Base-by-base conservation (phyloP, 2,797 vertebrate genomes). In the Anguilla anguilla region DNA sequence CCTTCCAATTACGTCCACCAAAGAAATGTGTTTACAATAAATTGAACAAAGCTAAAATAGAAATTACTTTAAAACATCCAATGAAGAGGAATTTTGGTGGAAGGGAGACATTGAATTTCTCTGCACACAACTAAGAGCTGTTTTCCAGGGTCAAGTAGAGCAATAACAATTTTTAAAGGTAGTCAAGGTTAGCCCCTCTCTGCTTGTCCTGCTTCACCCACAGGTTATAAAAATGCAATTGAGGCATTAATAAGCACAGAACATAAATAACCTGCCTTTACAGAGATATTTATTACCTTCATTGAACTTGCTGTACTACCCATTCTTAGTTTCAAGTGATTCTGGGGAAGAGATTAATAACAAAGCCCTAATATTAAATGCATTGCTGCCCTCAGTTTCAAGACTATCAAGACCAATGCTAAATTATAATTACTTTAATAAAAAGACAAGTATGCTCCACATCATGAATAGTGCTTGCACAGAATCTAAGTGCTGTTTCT, bases 371-470 rank as follows among this genome's bases (percentile, higher is more conserved):
- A 69, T 17, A 46, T 86, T 53, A 72, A 86, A 86, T 69, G 64
- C 25, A 86, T 72, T 69, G 64, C 25, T 72, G 64, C 10, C 46
- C 43, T 25, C 39, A 49, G 46, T 28, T 51, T 22, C 17, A 67
- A 59, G 59, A 64, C 59, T 17, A 67, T 49, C 11, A n/a, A 51
- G 2, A 84, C 11, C 53, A 35, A 84, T 59, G 19, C 28, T 0
- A 84, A 82, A 82, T 82, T 82, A 31, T 83, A 28, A 84, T 74
- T 4, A 84, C 64, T 49, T 72, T 51, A 67, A 64, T 15, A 81
- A 87, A 9, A 17, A 67, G 25, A 61, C 35, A 46, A 49, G 39
- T 49, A 35, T 83, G 64, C 39, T n/a, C 11, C 35, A 19, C 79
- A 82, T n/a, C 79, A n/a, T 39, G 31, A 53, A 51, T 49, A 6